phyloP scores from a whole-genome alignment of 2,888 invertebrate genomes.

The Meteorus colon region DNA sequence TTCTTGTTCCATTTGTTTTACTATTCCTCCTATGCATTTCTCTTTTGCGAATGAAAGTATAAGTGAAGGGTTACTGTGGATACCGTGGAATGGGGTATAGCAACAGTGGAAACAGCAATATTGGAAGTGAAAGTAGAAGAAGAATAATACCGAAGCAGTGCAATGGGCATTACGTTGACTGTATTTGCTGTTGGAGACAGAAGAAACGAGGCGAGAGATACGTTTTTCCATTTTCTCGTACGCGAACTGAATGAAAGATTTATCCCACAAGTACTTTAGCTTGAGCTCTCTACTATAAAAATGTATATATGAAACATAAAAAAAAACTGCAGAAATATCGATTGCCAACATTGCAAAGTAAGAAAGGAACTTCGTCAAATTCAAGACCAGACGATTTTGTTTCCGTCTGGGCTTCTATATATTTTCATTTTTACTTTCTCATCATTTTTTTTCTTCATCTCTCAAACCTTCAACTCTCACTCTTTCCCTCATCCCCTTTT shows the following conservation, averaged over 20 bases:
- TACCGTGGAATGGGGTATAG: too few relatives aligned
- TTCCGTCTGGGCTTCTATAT: conserved; percentile 17
- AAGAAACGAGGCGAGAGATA: conserved; percentile 37
- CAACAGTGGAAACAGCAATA: too few relatives aligned
- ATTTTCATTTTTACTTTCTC: neutral
- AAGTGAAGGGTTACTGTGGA: too few relatives aligned
- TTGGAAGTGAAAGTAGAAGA: neutral
- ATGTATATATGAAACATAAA: neutral
- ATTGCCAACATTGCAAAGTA: neutral
- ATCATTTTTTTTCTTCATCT: neutral
- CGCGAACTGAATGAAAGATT: conserved; percentile 34
- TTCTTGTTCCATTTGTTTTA: too few relatives aligned
- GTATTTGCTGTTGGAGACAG: conserved; percentile 1
- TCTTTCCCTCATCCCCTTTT: conserved; percentile 4
- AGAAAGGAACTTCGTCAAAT: conserved; percentile 30
- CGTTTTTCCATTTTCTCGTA: conserved; percentile 26
- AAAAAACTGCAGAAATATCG: conserved; percentile 5
- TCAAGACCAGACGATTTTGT: conserved; percentile 28
- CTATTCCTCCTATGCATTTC: too few relatives aligned
- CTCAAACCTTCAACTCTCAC: conserved; percentile 20
- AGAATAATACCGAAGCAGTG: neutral
- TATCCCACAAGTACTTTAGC: conserved; percentile 7
- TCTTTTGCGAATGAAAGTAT: too few relatives aligned
- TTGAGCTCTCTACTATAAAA: conserved; percentile 17
- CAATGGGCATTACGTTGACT: neutral